Base-by-base conservation (phyloP, 2,888 invertebrate genomes). In the Metallyticus violacea region DNA sequence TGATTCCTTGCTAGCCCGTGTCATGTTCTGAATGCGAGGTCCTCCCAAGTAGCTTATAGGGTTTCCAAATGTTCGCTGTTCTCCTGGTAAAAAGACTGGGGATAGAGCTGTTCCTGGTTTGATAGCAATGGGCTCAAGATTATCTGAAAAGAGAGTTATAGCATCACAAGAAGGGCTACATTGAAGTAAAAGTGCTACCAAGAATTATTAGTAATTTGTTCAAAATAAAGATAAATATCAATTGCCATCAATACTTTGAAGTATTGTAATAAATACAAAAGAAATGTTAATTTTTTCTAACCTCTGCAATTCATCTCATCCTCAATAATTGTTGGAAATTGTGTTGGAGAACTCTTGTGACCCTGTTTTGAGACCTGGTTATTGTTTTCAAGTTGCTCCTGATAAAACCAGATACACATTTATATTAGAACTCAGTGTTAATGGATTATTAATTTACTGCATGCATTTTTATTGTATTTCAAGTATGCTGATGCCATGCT, bases 41-140 rank as follows among this genome's bases (percentile, higher is more conserved):
- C 95, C 95, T 88, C 95, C 95, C 89, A 96, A 92, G 91, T 95
- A 95, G 91, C 95, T 95, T 89, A 95, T 92, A 81, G 95, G 95
- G 92, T 95, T 95, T 88, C 92, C 93, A 91, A 94, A 95, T 88
- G 92, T 93, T 88, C 94, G 91, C 86, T 92, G 93, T 87, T 92
- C 91, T 85, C 93, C 93, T 87, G 93, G 92, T 77, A 95, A 91
- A 89, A 92, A 94, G 86, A 94, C 91, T 62, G 95, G 94, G 77
- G 92, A 90, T 22, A 88, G 86, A 5, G 22, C 84, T 76, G 84
- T 79, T n/a, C 83, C 79, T 27, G 83, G 84, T 30, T 79, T 86
- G 79, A 76, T 25, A 79, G 62, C n/a, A 79, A 76, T 76, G n/a
- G 79, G 79, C 27, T 86, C 79, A 28, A n/a, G 29, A 40, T 76